phyloP scores from a whole-genome alignment of 2,113 vertebrate species.

The Mormoops blainvillei region DNA sequence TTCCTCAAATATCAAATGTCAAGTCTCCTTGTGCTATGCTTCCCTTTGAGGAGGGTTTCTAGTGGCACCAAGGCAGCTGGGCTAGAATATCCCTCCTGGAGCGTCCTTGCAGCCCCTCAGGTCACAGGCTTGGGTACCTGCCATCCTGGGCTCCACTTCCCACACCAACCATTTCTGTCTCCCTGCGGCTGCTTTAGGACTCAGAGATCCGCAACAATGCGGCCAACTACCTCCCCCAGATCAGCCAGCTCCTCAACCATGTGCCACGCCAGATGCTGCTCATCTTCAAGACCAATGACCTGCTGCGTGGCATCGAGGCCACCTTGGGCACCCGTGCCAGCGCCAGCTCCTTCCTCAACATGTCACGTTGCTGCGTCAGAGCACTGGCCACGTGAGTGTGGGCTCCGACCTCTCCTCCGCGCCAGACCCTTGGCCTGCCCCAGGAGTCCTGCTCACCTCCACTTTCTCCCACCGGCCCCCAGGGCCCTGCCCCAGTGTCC shows the following conservation, averaged over 20 bases:
- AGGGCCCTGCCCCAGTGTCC: background rate
- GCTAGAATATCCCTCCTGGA: background rate
- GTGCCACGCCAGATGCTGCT: slow-evolving; percentile 96
- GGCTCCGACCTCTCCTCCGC: background rate
- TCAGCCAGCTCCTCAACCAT: slow-evolving; percentile 91
- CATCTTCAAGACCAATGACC: slow-evolving; percentile 96
- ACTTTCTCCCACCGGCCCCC: background rate
- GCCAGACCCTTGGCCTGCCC: too few relatives aligned
- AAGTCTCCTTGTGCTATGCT: background rate
- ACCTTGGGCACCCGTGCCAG: slow-evolving; percentile 88
- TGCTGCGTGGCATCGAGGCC: slow-evolving; percentile 93
- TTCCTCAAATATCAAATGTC: background rate
- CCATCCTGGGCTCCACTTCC: background rate
- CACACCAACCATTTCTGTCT: background rate
- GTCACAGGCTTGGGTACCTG: background rate
- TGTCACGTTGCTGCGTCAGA: slow-evolving; percentile 95
- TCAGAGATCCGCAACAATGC: slow-evolving; percentile 91
- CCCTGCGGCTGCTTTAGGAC: slow-evolving; percentile 79
- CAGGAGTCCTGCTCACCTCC: background rate
- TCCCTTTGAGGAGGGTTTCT: background rate
- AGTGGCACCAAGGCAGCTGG: too few relatives aligned
- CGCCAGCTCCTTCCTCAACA: slow-evolving; percentile 95
- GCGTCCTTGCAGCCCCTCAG: background rate
- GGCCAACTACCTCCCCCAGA: slow-evolving; percentile 91
- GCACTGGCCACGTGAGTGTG: slow-evolving; percentile 87